Evolutionary conservation across 2,113 vertebrate species (phyloP), one percentile per base, ranked within the genome.

Genomic region (Tupaia tana): DNA sequence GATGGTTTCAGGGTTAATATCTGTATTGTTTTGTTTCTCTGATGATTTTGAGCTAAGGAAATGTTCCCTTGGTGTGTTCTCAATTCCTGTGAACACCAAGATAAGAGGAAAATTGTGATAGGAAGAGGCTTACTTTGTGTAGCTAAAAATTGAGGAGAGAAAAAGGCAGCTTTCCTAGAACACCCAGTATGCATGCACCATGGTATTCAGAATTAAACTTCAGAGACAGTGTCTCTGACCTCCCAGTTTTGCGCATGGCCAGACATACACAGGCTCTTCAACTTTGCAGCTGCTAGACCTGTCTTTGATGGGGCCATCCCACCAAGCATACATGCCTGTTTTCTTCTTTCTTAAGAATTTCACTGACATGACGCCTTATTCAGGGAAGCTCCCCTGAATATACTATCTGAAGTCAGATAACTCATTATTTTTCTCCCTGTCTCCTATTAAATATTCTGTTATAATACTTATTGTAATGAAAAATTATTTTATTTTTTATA

Each of bases 141-240:
- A 52, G 9, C 22, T 54, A 31, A 61, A 89, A 12, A 74, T 1
- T 8, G 14, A 81, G 2, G 43, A 81, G 22, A 75, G 29, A 59
- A 31, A 9, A n/a, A 83, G 52, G 19, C 0, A 0, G 0, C 29
- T 56, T 13, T 24, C 27, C 6, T n/a, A 9, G 71, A 29, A 70
- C 25, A 27, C 34, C 29, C 18, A 7, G 16, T 9, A 20, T 16
- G 1, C 29, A 14, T 7, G 24, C 31, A 29, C 34, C 20, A 2
- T 6, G 27, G 11, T 24, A 29, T 79, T 81, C 79, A 71, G 22
- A 61, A 67, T 29, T 20, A 56, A 54, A 67, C 54, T 79, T 74
- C 52, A 31, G 7, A 77, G 25, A 29, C 11, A 7, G 1, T 0
- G 1, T 79, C 1, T 22, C 24, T 12, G 2, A 15, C 2, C 1